Percentiles rank a stretch among this genome's conserved stretches.
Conservation (phyloP, 2,888 invertebrate species). For the Acleris holmiana region DNA sequence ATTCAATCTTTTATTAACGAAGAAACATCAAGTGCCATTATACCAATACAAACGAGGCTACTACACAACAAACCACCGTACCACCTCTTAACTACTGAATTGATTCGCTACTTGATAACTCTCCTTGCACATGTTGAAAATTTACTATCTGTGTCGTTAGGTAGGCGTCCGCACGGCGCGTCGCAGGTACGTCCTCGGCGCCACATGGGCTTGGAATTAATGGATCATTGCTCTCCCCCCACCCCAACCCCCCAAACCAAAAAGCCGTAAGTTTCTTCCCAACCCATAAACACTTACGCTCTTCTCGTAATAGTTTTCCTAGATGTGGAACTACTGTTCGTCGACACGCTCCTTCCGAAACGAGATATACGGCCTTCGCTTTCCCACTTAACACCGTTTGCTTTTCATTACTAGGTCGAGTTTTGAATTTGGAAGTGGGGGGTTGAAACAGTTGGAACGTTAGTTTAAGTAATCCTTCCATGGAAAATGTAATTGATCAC, state of each 20-base stretch:
- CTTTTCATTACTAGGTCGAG: constrained; percentile 35
- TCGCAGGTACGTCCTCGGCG: constrained; percentile 86
- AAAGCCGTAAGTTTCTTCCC: constrained; percentile 29
- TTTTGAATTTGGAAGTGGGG: constrained; percentile 26
- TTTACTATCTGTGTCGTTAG: constrained; percentile 74
- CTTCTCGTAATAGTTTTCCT: constrained; percentile 42
- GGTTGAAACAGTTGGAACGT: neutral
- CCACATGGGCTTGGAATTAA: constrained; percentile 93
- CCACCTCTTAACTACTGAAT: constrained; percentile 33
- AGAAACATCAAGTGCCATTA: too few species aligned
- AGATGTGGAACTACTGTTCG: constrained; percentile 78
- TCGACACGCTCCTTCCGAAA: constrained; percentile 71
- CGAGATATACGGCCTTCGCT: constrained; percentile 65
- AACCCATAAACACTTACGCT: constrained; percentile 31
- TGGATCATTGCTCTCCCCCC: constrained; percentile 91
- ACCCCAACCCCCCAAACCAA: constrained; percentile 50
- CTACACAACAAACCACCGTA: neutral
- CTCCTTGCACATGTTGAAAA: constrained; percentile 68
- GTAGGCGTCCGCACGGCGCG: constrained; percentile 82
- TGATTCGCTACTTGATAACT: constrained; percentile 44
- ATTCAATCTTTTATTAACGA: too few species aligned
- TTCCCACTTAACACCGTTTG: constrained; percentile 63
- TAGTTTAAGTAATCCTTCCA: neutral
- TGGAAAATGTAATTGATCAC: neutral
- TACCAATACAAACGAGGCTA: neutral